Base-by-base conservation (phyloP, 2,888 invertebrate genomes). In the Acutogordius australiensis region DNA sequence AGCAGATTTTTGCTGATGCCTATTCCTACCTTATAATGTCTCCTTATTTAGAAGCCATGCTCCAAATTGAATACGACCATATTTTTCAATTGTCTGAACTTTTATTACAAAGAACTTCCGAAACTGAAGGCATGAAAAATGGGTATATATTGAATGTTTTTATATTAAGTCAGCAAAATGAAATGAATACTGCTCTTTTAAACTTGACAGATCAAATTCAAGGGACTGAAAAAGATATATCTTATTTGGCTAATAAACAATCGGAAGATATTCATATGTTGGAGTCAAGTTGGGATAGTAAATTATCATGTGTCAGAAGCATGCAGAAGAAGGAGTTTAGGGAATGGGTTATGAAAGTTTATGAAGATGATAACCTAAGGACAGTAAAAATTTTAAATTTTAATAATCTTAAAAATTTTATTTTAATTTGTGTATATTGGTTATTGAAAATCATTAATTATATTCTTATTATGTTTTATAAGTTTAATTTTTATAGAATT, bases 271-370 rank as follows among this genome's bases (percentile, higher is more conserved):
- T 83, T 67, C 80, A 82, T 66, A 74, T 85, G 65, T 75, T 83
- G n/a, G 81, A 82, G 60, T 83, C 82, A 13, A 80, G 83, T 65
- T 82, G 85, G 78, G 72, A 71, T 57, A 73, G 72, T 57, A 81
- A 84, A 73, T 74, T 90, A 60, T 83, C 83, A 67, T 82, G 82
- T 1, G 76, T 84, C 65, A 78, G 81, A 66, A 81, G 82, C 64
- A 81, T 81, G 56, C 90, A 90, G 72, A 78, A 81, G 61, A 76
- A 81, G 44, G 82, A 84, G 66, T 87, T 86, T 69, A 77, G 84
- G 60, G 79, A 84, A 66, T 87, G 87, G 87, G 79, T 90, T 45
- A 82, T 82, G 78, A 76, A 77, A 66, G 78, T 82, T 62, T 75
- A 83, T 59, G 80, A 81, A 69, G 79, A 80, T 51, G 51, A 51